Percentiles rank a stretch among this genome's conserved stretches.
Conservation (phyloP, 2,113 vertebrate genomes). For the Rhea pennata region DNA sequence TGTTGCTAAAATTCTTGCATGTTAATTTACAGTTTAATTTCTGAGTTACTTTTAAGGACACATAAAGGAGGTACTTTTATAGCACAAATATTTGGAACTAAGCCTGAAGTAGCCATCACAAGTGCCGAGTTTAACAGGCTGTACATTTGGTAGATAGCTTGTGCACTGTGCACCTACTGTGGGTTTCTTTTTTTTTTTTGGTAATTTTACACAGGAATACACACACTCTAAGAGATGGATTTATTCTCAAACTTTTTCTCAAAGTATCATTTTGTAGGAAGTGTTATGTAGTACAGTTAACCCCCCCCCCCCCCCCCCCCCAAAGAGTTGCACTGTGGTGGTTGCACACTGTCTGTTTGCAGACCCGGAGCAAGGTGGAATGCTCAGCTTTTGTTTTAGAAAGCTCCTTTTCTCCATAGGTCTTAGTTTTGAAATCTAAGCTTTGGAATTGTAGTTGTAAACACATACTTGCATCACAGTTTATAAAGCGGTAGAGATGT, state of each 20-base stretch:
- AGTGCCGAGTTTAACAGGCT: background rate
- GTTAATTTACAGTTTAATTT: background rate
- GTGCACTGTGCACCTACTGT: background rate
- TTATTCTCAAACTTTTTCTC: background rate
- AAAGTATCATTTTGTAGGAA: background rate
- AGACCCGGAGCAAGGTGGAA: background rate
- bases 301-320: background rate
- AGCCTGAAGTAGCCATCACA: background rate
- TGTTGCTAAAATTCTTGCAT: background rate
- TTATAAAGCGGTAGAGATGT: background rate
- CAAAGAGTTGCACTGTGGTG: background rate
- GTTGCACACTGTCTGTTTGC: background rate
- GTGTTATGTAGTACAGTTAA: background rate
- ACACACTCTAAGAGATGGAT: rapidly evolving
- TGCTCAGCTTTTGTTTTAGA: background rate
- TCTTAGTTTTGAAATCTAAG: background rate
- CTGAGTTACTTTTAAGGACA: background rate
- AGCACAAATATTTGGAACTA: background rate
- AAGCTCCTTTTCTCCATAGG: background rate
- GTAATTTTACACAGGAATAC: background rate
- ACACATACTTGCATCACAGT: background rate
- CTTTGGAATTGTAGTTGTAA: background rate
- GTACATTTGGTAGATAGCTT: background rate
- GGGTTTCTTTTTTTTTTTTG: background rate
- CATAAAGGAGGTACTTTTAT: constrained; percentile 5